A percentile compares a stretch with the other conserved stretches of the same genome.
These are phyloP conservation scores for Oryzias melastigma DNA, from an alignment of 2,113 vertebrate genomes.

Conservation along the genomic window DNA sequence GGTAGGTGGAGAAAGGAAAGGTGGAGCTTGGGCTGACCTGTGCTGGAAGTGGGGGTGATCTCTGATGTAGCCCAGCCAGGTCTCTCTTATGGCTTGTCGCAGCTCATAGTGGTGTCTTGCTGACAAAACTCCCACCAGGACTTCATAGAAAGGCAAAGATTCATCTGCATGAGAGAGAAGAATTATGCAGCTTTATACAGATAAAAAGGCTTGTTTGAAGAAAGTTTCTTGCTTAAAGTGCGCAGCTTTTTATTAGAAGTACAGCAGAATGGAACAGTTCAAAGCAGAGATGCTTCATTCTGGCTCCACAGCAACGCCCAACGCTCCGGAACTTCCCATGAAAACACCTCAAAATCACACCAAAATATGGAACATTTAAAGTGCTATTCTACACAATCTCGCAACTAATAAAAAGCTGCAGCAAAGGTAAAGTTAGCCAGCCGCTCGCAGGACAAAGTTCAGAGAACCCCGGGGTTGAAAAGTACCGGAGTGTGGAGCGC, in stretches of 20 bases:
- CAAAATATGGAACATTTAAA: constrained; percentile 8
- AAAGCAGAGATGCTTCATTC: no score
- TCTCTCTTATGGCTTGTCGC: constrained; percentile 86
- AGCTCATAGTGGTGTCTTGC: constrained; percentile 88
- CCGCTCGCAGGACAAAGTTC: constrained; percentile 49
- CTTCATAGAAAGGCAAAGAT: constrained; percentile 72
- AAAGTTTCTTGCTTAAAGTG: no score
- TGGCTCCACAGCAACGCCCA: constrained; percentile 41
- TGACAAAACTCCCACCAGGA: constrained; percentile 92
- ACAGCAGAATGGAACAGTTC: no score
- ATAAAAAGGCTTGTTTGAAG: no score
- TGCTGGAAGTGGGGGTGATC: constrained; percentile 81
- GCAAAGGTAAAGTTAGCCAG: constrained; percentile 39
- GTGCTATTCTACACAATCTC: constrained; percentile 19
- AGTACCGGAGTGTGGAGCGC: constrained; percentile 67
- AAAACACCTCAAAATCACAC: not conserved
- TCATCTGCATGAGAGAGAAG: constrained; percentile 49
- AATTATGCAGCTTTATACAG: not conserved
- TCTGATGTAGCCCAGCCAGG: constrained; percentile 88
- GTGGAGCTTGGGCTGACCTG: constrained; percentile 74
- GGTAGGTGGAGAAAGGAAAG: constrained; percentile 17
- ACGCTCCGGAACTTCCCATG: constrained; percentile 9
- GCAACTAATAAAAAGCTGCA: constrained; percentile 2
- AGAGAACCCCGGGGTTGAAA: constrained; percentile 22
- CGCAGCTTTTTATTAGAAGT: no score